Evolutionary conservation across 2,113 vertebrate genomes (phyloP).

Genomic region (Chroicocephalus ridibundus): DNA sequence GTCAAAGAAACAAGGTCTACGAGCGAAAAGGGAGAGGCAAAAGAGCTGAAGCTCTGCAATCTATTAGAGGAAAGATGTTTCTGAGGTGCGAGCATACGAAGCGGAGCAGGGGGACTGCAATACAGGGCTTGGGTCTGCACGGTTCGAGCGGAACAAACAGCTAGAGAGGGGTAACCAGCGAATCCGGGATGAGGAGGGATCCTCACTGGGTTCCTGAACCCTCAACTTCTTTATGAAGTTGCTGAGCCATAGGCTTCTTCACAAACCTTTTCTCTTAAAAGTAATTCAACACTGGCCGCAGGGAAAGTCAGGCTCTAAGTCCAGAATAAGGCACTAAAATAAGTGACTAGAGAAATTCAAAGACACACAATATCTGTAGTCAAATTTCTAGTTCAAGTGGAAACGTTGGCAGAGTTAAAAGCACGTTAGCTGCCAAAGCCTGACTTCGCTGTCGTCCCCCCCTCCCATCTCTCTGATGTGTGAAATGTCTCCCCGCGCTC

Average conservation of each 20-base stretch:
- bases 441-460: rapidly evolving
- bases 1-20: background rate
- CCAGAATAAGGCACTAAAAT: background rate
- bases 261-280: background rate
- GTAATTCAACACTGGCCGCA: background rate
- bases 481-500: background rate
- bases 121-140: background rate
- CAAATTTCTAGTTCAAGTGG: background rate
- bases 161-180: background rate
- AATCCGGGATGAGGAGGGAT: background rate
- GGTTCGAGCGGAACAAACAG: background rate
- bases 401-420: background rate
- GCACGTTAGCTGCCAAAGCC: background rate
- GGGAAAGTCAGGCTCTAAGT: background rate
- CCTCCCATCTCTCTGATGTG: background rate
- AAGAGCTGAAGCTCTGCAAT: background rate
- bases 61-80: background rate
- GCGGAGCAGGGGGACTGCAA: background rate
- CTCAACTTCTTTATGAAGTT: background rate
- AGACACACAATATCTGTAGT: background rate
- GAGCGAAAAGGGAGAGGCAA: background rate
- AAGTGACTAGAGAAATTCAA: background rate
- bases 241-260: background rate
- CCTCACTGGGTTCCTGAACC: background rate
- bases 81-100: background rate